Conservation (phyloP, 2,888 invertebrate species). For the Thymelicus acteon region DNA sequence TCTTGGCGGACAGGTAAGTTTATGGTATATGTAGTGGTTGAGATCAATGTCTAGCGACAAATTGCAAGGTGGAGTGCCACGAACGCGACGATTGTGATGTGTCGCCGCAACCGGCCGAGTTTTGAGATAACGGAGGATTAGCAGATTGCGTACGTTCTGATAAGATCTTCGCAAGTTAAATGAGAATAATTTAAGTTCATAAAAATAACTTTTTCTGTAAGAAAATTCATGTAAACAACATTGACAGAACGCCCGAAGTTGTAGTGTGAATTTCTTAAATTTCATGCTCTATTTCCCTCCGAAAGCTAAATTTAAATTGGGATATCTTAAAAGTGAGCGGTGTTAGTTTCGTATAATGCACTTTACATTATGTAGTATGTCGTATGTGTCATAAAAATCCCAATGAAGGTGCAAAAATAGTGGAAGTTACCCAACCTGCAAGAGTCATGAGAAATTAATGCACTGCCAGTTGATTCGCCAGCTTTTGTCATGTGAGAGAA, state of each 20-base stretch:
- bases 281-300: constrained; percentile 67
- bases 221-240: constrained; percentile 32
- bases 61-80: constrained; percentile 59
- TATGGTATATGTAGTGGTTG: constrained; percentile 26
- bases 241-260: constrained; percentile 32
- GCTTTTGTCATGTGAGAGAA: neutral
- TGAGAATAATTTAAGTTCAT: constrained; percentile 13
- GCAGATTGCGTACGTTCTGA: constrained; percentile 76
- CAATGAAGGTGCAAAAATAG: constrained; percentile 31
- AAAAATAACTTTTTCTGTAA: constrained; percentile 8
- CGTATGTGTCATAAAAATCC: constrained; percentile 29
- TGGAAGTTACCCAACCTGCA: constrained; percentile 20
- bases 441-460: constrained; percentile 28
- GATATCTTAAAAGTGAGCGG: constrained; percentile 64
- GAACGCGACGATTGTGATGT: constrained; percentile 62
- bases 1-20: constrained; percentile 73
- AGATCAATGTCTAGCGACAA: constrained; percentile 18
- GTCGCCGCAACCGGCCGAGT: constrained; percentile 53
- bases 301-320: constrained; percentile 62
- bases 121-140: constrained; percentile 79
- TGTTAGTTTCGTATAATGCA: constrained; percentile 39
- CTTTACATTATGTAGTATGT: constrained; percentile 1
- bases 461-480: constrained; percentile 11
- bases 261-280: constrained; percentile 46
- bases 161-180: constrained; percentile 56